Base-by-base conservation (phyloP, 2,113 vertebrate genomes). In the Electrona antarctica region DNA sequence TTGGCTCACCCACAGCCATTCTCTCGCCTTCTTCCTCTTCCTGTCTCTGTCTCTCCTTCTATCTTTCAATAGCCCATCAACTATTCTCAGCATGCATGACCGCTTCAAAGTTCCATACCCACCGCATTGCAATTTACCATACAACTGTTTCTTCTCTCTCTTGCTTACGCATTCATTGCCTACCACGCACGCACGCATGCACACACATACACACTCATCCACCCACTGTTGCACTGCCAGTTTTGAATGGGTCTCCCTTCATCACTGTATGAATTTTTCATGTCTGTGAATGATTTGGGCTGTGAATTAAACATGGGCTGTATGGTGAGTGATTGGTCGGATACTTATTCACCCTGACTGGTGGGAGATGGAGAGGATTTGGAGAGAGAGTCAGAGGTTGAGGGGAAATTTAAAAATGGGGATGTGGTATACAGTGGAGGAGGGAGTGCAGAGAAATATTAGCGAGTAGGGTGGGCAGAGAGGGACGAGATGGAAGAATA, bases 231-330 rank as follows among this genome's bases (percentile, higher is more conserved):
- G 63, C 74, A 61, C 54, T 47, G 15, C 57, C 62, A 47, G 33
- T 47, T 62, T 58, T 69, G 71, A 64, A 76, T 58, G 0, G 3
- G 29, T 51, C 56, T 33, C 11, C 45, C 41, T 67, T 54, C 66
- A 67, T 74, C 68, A 47, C 33, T 29, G 50, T 67, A 75, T 91
- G 81, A 93, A 91, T 92, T 85, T 89, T 91, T 91, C 74, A 90
- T 89, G 79, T 28, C 56, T 79, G 71, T 83, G 84, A 89, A 90
- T 87, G 84, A 89, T 91, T 87, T 85, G 76, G 76, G 57, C 71
- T 77, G 84, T 89, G 76, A 90, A 89, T 90, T 89, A 86, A 91
- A 91, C 67, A 87, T 87, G 77, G 60, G 57, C 74, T 69, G 68
- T 50, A 65, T 21, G 78, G 77, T 76, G 73, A 75, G 68, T 85